A percentile compares a stretch with the other conserved stretches of the same genome.
Conservation (phyloP, 2,797 vertebrate genomes). For the Sciaenops ocellatus region DNA sequence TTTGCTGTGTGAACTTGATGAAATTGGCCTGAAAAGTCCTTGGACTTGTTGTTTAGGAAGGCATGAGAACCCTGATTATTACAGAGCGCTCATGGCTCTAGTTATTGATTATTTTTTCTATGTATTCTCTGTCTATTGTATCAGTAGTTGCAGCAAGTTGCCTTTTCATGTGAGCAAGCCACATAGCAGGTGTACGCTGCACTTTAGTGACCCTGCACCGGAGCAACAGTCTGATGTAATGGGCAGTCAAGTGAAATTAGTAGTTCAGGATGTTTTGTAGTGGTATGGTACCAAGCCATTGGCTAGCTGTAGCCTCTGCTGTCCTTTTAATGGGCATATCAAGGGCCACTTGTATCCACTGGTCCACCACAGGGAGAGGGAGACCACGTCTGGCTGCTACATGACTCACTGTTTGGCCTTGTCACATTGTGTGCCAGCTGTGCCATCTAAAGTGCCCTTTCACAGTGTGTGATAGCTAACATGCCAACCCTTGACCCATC, state of each 20-base stretch:
- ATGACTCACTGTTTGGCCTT: slow-evolving; percentile 53
- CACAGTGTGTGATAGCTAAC: slow-evolving; percentile 65
- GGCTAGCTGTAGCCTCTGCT: slow-evolving; percentile 16
- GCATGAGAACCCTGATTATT: too few species aligned
- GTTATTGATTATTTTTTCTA: too few species aligned
- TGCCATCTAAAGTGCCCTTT: slow-evolving; percentile 60
- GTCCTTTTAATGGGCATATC: slow-evolving; percentile 42
- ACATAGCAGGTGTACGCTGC: too few species aligned
- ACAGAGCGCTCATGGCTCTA: too few species aligned
- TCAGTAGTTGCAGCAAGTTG: background rate
- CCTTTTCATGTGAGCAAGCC: background rate
- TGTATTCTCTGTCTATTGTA: too few species aligned
- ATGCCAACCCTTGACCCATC: slow-evolving; percentile 59
- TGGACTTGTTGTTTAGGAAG: too few species aligned
- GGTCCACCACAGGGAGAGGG: slow-evolving; percentile 3
- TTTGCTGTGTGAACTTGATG: too few species aligned
- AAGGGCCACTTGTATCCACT: slow-evolving; percentile 29
- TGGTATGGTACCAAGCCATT: background rate
- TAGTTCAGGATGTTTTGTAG: background rate
- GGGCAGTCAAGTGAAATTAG: background rate
- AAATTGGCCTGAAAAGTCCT: too few species aligned
- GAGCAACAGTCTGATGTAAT: background rate
- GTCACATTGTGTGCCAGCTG: slow-evolving; percentile 63
- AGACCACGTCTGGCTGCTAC: slow-evolving; percentile 44
- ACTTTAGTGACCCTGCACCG: background rate